These are phyloP conservation scores for Caenorhabditis sp. DNA, from an alignment of 2,888 invertebrate species.

Conservation along the genomic window DNA sequence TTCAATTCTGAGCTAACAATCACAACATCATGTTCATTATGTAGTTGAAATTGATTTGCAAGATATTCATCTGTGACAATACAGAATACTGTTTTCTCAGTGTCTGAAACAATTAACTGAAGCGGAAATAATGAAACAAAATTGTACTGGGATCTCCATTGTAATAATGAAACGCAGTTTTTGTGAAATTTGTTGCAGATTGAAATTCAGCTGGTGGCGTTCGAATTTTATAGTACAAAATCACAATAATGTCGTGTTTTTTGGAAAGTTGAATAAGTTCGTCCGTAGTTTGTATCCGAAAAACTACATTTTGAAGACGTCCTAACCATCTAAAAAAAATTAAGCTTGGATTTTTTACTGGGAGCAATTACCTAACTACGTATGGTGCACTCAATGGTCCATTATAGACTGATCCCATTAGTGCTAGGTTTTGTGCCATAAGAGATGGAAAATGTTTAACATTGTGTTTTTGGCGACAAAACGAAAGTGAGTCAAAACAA, in stretches of 20 bases:
- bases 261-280: slow-evolving; percentile 28
- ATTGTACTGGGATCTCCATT: slow-evolving; percentile 61
- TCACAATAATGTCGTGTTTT: slow-evolving; percentile 36
- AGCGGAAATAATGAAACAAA: no score
- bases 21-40: slow-evolving; percentile 49
- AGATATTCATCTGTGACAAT: slow-evolving; percentile 41
- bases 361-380: slow-evolving; percentile 25
- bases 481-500: slow-evolving; percentile 36
- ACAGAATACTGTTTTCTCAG: slow-evolving; percentile 46
- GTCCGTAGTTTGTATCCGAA: slow-evolving; percentile 24
- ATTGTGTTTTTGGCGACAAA: slow-evolving; percentile 49
- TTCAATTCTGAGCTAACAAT: slow-evolving; percentile 46
- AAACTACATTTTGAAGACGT: slow-evolving; percentile 42
- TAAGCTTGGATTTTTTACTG: not conserved
- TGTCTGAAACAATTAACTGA: slow-evolving; percentile 53
- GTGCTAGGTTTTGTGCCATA: slow-evolving; percentile 22
- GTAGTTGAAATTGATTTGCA: slow-evolving; percentile 33
- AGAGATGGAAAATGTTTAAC: slow-evolving; percentile 51
- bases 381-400: slow-evolving; percentile 45
- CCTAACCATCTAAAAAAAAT: slow-evolving; percentile 52
- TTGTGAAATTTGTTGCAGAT: slow-evolving; percentile 47
- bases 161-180: slow-evolving; percentile 21
- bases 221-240: slow-evolving; percentile 21
- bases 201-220: slow-evolving; percentile 7
- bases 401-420: slow-evolving; percentile 44